Base-by-base conservation (phyloP, 2,888 invertebrate species). In the Xylota sylvarum region DNA sequence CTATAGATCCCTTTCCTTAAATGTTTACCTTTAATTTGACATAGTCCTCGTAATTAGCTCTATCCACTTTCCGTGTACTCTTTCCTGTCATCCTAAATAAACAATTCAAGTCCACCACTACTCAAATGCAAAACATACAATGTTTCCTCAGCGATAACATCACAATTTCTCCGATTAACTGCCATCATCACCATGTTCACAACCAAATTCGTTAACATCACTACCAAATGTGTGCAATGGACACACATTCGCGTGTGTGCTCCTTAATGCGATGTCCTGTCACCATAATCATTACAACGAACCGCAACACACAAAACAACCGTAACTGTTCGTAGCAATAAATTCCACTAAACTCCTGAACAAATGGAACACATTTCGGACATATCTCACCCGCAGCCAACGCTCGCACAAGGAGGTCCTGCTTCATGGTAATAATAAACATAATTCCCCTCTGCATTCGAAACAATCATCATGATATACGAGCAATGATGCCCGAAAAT, bases 401-500 rank as follows among this genome's bases (percentile, higher is more conserved):
- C 14, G 6, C 9, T 52, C 35, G 5, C 60, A 43, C 72, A 78
- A 50, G 79, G 67, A 62, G 79, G 79, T 79, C 79, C 52, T 77
- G 43, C 35, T 40, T 62, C 48, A 46, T 35, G 50, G 55, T 46
- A 80, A 85, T 79, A 85, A 85, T 85, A 85, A 70, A 64, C 64
- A 85, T 85, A 80, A 70, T 81, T 77, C 40, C 23, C 67, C 12
- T n/a, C 10, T 40, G 55, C 62, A 83, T 35, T 37, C 17, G 76
- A 43, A 77, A 78, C 72, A 78, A 78, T 83, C 85, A 76, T 85
- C 85, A 80, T 85, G 85, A 85, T 85, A 81, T 81, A 86, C 81
- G 72, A 73, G 60, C 86, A 86, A 86, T 86, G 86, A 86, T 86
- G 86, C 81, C 86, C 86, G 72, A 86, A 86, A 86, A 81, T 81